Evolutionary conservation across 2,888 invertebrate species (phyloP).

Genomic region (Euphydryas editha): DNA sequence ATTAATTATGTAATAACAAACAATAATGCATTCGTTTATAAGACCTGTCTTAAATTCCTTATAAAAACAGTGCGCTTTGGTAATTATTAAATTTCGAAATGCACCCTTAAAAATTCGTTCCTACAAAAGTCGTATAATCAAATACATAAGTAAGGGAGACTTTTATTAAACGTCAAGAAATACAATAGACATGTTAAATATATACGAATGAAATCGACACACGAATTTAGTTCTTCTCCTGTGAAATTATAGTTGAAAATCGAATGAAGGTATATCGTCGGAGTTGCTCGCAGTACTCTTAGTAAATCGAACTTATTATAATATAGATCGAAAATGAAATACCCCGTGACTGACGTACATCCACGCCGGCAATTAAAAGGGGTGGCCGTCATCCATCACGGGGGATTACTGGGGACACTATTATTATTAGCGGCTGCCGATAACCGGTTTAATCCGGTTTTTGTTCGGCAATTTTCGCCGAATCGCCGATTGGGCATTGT

Average conservation of each 20-base stretch:
- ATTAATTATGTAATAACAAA: too few relatives aligned
- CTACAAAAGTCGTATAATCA: constrained; percentile 27
- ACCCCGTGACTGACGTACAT: constrained; percentile 68
- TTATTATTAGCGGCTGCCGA: constrained; percentile 75
- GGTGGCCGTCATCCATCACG: constrained; percentile 78
- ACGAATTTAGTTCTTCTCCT: background rate
- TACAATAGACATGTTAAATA: constrained; percentile 1
- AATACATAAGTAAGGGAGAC: constrained; percentile 43
- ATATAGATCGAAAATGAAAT: constrained; percentile 75
- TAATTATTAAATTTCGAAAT: constrained; percentile 12
- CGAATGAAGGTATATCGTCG: constrained; percentile 6
- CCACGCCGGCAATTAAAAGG: constrained; percentile 79
- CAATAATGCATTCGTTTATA: background rate
- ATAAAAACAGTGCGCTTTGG: constrained; percentile 6
- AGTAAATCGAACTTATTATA: constrained; percentile 72
- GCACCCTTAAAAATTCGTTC: constrained; percentile 12
- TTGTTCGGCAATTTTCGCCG: constrained; percentile 64
- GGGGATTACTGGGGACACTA: constrained; percentile 74
- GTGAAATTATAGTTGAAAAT: background rate
- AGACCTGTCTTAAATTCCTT: background rate
- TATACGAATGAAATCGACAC: background rate
- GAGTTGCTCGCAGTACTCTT: background rate
- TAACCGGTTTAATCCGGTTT: constrained; percentile 74
- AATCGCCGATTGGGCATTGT: constrained; percentile 40
- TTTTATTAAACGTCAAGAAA: constrained; percentile 45